Evolutionary conservation across 2,797 vertebrate species (phyloP).

Genomic region (Enteromius trimaculatus): DNA sequence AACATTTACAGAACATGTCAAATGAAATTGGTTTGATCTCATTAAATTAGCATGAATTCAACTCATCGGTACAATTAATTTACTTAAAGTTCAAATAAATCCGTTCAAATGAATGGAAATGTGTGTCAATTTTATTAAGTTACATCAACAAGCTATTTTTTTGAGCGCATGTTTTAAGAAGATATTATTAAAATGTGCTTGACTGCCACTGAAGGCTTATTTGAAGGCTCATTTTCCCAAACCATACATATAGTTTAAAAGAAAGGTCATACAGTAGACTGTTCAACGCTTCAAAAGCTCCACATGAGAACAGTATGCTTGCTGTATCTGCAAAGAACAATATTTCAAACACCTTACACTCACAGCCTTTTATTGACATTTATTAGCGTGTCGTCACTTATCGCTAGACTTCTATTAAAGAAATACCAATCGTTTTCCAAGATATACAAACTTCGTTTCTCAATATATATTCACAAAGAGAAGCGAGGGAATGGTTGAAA

Average conservation of each 20-base stretch:
- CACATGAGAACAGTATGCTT: not conserved
- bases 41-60: too few species aligned
- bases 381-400: not conserved
- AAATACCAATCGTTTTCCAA: conserved; percentile 21
- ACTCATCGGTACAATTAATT: too few species aligned
- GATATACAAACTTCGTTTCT: not conserved
- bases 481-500: conserved; percentile 44
- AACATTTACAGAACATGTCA: too few species aligned
- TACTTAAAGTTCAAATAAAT: too few species aligned
- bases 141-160: too few species aligned
- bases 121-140: too few species aligned
- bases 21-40: too few species aligned
- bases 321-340: not conserved
- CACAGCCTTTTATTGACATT: not conserved
- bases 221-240: not conserved
- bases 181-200: conserved; percentile 3
- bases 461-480: conserved; percentile 13
- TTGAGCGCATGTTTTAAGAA: not conserved
- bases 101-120: too few species aligned
- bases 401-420: not conserved
- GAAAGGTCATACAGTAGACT: not conserved
- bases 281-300: not conserved
- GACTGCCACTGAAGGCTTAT: too few species aligned
- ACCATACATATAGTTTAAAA: conserved; percentile 5
- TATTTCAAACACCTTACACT: not conserved